phyloP scores from a whole-genome alignment of 2,888 invertebrate genomes.

The Chaitophorus viminalis region DNA sequence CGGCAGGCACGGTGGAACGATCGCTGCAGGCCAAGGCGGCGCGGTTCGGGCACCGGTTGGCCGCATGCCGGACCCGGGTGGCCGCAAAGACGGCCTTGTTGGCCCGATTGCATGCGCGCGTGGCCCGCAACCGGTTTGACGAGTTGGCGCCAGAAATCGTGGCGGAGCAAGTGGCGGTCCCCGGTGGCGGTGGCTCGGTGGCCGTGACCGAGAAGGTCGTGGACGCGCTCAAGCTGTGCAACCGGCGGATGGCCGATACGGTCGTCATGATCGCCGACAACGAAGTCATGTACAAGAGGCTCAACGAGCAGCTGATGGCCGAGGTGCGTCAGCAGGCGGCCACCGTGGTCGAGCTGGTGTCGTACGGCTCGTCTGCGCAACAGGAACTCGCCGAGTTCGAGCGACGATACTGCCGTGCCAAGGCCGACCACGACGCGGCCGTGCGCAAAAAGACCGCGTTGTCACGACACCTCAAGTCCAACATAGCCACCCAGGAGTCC shows the following conservation, averaged over 20 bases:
- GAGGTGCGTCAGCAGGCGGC: slow-evolving; percentile 6
- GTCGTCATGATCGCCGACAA: background rate
- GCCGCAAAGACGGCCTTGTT: background rate
- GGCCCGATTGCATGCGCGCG: background rate
- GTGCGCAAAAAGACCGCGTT: background rate
- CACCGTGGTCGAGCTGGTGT: background rate
- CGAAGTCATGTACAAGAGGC: background rate
- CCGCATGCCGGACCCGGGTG: background rate
- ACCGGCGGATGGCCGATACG: background rate
- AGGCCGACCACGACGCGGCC: background rate
- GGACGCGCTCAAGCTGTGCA: slow-evolving; percentile 19
- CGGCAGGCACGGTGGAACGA: background rate
- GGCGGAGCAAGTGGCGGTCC: background rate
- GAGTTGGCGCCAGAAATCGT: background rate
- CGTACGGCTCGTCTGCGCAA: background rate
- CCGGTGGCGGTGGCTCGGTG: background rate
- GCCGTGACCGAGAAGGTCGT: background rate
- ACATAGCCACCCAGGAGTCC: background rate
- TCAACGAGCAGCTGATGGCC: background rate
- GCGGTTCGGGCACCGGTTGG: background rate
- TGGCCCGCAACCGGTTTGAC: background rate
- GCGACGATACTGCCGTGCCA: background rate
- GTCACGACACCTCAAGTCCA: background rate
- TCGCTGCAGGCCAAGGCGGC: background rate
- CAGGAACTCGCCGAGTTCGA: background rate